These are phyloP conservation scores for Thalassaphorura encarpata DNA, from an alignment of 1,140 invertebrate genomes.

Conservation along the genomic window DNA sequence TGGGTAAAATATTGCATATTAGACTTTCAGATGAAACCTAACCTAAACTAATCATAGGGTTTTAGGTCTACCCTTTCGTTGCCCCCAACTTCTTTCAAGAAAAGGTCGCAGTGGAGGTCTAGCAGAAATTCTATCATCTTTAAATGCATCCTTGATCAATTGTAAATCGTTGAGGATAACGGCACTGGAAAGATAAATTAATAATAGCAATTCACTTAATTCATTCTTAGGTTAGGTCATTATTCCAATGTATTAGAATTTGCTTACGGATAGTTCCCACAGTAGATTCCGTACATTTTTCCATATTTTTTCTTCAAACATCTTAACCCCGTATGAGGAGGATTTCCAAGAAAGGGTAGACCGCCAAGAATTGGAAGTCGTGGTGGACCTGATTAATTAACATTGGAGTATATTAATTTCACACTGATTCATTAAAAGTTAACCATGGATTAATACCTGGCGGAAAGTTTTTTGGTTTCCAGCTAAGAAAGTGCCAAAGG, in stretches of 20 bases:
- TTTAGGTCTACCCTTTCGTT: background rate
- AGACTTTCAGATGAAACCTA: too few species aligned
- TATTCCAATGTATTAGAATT: background rate
- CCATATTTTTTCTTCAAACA: conserved; percentile 16
- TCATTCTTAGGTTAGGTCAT: background rate
- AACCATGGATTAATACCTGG: too few species aligned
- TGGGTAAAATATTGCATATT: background rate
- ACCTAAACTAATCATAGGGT: background rate
- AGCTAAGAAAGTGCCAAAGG: too few species aligned
- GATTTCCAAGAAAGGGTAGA: conserved; percentile 8
- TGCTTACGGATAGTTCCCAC: conserved; percentile 19
- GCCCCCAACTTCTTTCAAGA: conserved; percentile 11
- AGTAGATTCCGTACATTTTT: conserved; percentile 15
- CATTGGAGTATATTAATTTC: too few species aligned
- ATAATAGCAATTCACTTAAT: background rate
- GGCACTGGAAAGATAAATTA: conserved; percentile 2
- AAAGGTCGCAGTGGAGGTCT: conserved; percentile 13
- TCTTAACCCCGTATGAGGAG: conserved; percentile 12
- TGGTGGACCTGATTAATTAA: conserved; percentile 10
- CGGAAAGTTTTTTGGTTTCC: too few species aligned
- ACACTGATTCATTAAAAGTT: too few species aligned
- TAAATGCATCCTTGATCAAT: conserved; percentile 15
- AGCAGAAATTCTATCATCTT: conserved; percentile 13
- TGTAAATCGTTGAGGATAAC: conserved; percentile 16
- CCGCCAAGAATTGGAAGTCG: conserved; percentile 11